Evolutionary conservation across 2,888 invertebrate genomes (phyloP).

Genomic region (Philereme transversata): DNA sequence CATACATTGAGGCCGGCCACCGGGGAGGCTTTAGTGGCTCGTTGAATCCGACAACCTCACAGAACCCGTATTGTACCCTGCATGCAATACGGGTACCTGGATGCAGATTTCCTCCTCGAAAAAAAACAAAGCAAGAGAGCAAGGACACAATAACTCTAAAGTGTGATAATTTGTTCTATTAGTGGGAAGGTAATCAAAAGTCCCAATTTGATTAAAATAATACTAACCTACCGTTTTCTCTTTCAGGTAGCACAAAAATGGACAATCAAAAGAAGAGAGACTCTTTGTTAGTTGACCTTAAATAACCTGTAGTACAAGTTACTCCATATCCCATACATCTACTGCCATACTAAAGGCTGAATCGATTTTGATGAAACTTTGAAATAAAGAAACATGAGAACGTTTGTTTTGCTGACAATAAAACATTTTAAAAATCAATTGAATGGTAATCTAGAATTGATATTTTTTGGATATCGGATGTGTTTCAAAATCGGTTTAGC

Average conservation of each 20-base stretch:
- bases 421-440: constrained; percentile 16
- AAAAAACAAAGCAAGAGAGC: too few species aligned
- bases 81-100: too few species aligned
- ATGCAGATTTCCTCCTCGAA: too few species aligned
- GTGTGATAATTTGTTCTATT: too few species aligned
- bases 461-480: constrained; percentile 8
- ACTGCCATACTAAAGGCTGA: constrained; percentile 51
- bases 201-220: too few species aligned
- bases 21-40: too few species aligned
- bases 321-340: constrained; percentile 69
- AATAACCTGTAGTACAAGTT: constrained; percentile 72
- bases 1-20: too few species aligned
- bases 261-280: constrained; percentile 49
- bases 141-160: too few species aligned
- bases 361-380: constrained; percentile 40
- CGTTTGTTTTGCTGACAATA: constrained; percentile 29
- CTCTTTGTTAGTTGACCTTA: constrained; percentile 48
- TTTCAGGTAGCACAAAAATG: constrained; percentile 64
- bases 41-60: too few species aligned
- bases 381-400: constrained; percentile 2
- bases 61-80: too few species aligned
- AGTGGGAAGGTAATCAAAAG: too few species aligned
- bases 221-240: constrained; percentile 16
- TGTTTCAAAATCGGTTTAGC: constrained; percentile 25
- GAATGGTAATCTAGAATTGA: constrained; percentile 6